Evolutionary conservation across 2,797 vertebrate species (phyloP).

Genomic region (Chiloscyllium punctatum): DNA sequence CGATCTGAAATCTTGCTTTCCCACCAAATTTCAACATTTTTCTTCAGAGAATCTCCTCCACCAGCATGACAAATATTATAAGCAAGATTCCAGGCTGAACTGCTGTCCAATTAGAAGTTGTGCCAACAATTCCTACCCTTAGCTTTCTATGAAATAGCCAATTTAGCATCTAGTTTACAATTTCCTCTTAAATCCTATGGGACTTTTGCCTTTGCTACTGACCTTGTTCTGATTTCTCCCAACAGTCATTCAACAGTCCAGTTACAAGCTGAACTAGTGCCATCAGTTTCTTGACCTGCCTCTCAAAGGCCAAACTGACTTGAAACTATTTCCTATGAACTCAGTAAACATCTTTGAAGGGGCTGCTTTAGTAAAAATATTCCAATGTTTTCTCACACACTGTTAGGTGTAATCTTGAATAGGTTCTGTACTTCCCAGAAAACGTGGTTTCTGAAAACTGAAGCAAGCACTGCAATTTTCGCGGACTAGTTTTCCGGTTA

Average conservation of each 20-base stretch:
- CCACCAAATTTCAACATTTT: not conserved
- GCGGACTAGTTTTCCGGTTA: not conserved
- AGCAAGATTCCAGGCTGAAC: not conserved
- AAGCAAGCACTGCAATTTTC: not conserved
- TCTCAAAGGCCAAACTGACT: not conserved
- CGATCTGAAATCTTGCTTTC: not conserved
- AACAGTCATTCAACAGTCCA: not conserved
- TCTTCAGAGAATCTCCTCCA: not conserved
- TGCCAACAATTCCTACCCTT: not conserved
- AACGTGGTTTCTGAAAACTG: not conserved
- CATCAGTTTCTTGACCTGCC: not conserved
- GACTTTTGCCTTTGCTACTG: not conserved
- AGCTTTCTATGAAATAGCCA: not conserved
- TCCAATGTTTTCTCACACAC: not conserved
- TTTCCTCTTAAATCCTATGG: not conserved
- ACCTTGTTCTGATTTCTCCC: not conserved
- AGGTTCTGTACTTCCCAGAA: not conserved
- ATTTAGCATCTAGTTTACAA: conserved; percentile 8
- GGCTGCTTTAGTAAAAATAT: not conserved
- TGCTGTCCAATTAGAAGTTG: not conserved
- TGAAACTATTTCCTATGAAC: conserved; percentile 4
- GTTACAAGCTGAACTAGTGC: not conserved
- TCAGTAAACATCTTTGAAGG: not conserved
- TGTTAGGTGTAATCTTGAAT: not conserved
- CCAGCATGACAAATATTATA: not conserved